Evolutionary conservation across 2,888 invertebrate species (phyloP).

Genomic region (Drosophila austrosaltans): DNA sequence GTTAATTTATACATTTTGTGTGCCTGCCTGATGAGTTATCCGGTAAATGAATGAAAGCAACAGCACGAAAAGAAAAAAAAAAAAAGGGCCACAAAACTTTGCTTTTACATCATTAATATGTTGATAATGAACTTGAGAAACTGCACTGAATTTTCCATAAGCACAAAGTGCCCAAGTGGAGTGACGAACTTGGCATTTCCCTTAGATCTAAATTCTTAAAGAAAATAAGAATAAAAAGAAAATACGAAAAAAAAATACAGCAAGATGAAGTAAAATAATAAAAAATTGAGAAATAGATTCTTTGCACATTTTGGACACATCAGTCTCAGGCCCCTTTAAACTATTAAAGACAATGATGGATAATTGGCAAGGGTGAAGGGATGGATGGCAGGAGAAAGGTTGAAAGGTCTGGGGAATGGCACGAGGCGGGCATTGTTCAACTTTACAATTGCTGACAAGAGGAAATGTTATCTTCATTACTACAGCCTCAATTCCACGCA

Average conservation of each 20-base stretch:
- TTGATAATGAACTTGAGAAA: slow-evolving; percentile 27
- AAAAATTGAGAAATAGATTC: slow-evolving; percentile 43
- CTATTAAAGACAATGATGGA: slow-evolving; percentile 1
- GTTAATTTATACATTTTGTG: slow-evolving; percentile 5
- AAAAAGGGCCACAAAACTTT: slow-evolving; percentile 23
- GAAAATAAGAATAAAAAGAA: not conserved
- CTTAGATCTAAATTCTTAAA: not conserved
- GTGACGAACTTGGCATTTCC: not conserved
- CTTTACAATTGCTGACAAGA: slow-evolving; percentile 72
- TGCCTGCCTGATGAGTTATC: slow-evolving; percentile 15
- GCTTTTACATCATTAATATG: slow-evolving; percentile 28
- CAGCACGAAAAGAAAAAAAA: not conserved
- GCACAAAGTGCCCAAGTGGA: slow-evolving; percentile 12
- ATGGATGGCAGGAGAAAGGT: not conserved
- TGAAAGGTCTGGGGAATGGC: not conserved
- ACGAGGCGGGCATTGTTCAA: slow-evolving; percentile 42
- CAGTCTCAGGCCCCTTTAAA: slow-evolving; percentile 4
- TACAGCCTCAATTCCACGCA: slow-evolving; percentile 68
- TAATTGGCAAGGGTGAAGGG: too few relatives aligned
- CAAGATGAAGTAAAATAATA: not conserved
- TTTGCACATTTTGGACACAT: slow-evolving; percentile 38
- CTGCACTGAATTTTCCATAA: slow-evolving; percentile 8
- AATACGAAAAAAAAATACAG: not conserved
- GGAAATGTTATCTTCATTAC: slow-evolving; percentile 80
- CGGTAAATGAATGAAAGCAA: slow-evolving; percentile 8